Base-by-base conservation (phyloP, 23 tunicate genomes). In the Styela clava region DNA sequence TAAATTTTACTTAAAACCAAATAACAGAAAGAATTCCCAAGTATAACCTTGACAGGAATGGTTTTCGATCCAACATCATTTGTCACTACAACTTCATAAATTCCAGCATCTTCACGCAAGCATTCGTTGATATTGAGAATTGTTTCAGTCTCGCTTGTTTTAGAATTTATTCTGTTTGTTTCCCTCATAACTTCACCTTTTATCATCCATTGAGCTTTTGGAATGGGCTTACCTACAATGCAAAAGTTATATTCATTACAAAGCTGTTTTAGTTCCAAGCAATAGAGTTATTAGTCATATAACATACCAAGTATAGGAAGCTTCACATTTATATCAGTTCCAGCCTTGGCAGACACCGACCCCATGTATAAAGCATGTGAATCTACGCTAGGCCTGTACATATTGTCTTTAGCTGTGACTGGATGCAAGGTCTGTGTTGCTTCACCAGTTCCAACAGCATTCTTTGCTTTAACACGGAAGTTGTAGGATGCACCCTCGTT, bases 381-480 rank as follows among this genome's bases (percentile, higher is more conserved):
- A 69, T 94, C 94, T 2, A 88, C 78, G 35, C 74, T 83, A 3
- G 98, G 98, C 36, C 68, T 68, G 28, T 61, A 34, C 65, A 94
- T 35, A 61, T 94, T 81, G 31, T 94, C 98, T 77, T 94, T 94
- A 16, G 78, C 85, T 18, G 31, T 26, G 24, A 34, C 62, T 28
- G 85, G 74, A 24, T 22, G 87, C 18, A 85, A 73, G 0, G 92
- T 90, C 69, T 90, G 95, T 21, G 92, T 84, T 32, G 89, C 81
- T 68, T 83, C 78, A 62, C 99, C 86, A 44, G 83, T 0, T 64
- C 99, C 99, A 31, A 79, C 33, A 9, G 88, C 87, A 76, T 95
- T 95, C 44, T 56, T 74, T 24, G 99, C 99, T 12, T 63, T 32
- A 2, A 95, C 92, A 31, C 92, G 95, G 91, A 95, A 95, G 22